Percentiles rank a stretch among this genome's conserved stretches.
phyloP scores from a whole-genome alignment of 2,888 invertebrate species.

The Shargacucullia verbasci region DNA sequence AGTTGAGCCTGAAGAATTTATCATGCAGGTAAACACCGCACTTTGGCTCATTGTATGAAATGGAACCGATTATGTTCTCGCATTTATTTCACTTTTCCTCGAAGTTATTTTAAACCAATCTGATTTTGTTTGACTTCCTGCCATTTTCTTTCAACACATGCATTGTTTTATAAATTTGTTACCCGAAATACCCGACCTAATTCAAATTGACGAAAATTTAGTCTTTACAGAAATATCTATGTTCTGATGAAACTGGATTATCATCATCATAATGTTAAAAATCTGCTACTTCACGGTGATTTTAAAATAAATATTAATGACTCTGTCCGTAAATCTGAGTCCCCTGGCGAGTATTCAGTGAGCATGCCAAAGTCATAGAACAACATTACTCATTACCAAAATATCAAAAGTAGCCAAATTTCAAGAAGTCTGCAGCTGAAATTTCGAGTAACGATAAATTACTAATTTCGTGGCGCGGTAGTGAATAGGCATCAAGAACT shows the following conservation, averaged over 20 bases:
- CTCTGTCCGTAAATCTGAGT: too few species aligned
- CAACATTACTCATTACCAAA: conserved; percentile 3
- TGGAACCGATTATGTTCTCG: conserved; percentile 17
- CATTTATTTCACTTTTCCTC: conserved; percentile 25
- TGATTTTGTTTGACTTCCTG: conserved; percentile 4
- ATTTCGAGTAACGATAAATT: conserved; percentile 5
- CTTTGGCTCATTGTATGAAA: conserved; percentile 13
- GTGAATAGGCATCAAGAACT: too few species aligned
- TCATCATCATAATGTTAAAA: conserved; percentile 16
- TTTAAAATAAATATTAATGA: background rate
- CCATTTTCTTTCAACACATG: conserved; percentile 10
- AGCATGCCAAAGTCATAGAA: too few species aligned
- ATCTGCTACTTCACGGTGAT: conserved; percentile 6
- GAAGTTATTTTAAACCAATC: conserved; percentile 23
- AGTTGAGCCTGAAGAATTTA: conserved; percentile 29
- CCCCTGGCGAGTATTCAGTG: too few species aligned
- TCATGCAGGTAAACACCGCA: conserved; percentile 26
- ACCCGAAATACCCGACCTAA: conserved; percentile 29
- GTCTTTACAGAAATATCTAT: conserved; percentile 18
- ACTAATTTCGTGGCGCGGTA: conserved; percentile 1
- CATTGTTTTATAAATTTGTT: conserved; percentile 30
- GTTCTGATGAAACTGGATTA: conserved; percentile 13
- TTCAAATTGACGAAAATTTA: conserved; percentile 38
- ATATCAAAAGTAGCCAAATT: conserved; percentile 1
- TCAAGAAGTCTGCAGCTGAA: conserved; percentile 12